Percentiles rank a stretch among this genome's conserved stretches.
Conservation (phyloP, 1,140 invertebrate species). For the Idris sp. region DNA sequence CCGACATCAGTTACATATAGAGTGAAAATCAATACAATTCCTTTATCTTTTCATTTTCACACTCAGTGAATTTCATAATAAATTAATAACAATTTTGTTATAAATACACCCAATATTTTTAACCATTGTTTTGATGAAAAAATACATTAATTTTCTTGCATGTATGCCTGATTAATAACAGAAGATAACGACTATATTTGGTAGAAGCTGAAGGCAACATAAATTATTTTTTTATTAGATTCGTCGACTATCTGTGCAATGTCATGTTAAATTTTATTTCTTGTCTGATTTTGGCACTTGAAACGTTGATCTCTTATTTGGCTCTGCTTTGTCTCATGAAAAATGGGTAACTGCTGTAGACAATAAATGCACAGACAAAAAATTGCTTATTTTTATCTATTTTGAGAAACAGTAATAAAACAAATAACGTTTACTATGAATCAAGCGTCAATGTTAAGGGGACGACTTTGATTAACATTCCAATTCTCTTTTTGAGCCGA, state of each 20-base stretch:
- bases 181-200: background rate
- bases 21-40: constrained; percentile 22
- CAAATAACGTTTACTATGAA: too few relatives aligned
- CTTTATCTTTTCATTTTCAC: constrained; percentile 2
- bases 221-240: constrained; percentile 16
- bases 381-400: too few relatives aligned
- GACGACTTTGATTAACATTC: constrained; percentile 21
- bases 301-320: constrained; percentile 16
- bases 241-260: constrained; percentile 27
- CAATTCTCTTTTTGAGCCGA: constrained; percentile 20
- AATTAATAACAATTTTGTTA: too few relatives aligned
- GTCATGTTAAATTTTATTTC: constrained; percentile 26
- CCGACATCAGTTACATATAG: constrained; percentile 18
- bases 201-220: too few relatives aligned
- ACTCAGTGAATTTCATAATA: too few relatives aligned
- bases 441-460: too few relatives aligned
- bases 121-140: too few relatives aligned
- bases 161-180: background rate
- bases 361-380: too few relatives aligned
- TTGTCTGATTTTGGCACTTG: constrained; percentile 50
- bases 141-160: too few relatives aligned
- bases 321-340: constrained; percentile 21
- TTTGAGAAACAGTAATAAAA: too few relatives aligned
- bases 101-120: too few relatives aligned
- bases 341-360: constrained; percentile 20